Evolutionary conservation across 2,113 vertebrate species (phyloP).

Genomic region (Gallinago undulata): DNA sequence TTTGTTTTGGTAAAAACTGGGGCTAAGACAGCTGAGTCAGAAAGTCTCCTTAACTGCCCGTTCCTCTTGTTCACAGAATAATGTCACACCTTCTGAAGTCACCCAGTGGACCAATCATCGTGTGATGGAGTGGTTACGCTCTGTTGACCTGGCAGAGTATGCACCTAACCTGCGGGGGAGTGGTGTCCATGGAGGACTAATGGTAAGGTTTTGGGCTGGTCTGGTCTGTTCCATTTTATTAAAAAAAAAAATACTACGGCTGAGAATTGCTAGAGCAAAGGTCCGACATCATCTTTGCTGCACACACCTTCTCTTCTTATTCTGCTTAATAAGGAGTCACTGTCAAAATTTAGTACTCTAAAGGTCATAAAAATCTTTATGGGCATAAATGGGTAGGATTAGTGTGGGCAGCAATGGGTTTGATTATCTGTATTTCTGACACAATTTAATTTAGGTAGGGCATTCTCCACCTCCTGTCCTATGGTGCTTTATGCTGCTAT

Average conservation of each 20-base stretch:
- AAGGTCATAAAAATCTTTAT: background rate
- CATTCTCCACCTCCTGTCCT: background rate
- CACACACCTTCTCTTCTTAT: background rate
- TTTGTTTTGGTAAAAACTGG: background rate
- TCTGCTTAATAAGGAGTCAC: background rate
- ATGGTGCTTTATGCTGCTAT: background rate
- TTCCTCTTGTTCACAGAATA: slow-evolving; percentile 76
- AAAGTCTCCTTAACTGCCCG: background rate
- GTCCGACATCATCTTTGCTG: background rate
- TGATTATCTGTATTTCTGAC: background rate
- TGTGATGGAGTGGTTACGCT: slow-evolving; percentile 98
- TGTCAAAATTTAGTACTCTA: background rate
- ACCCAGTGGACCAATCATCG: slow-evolving; percentile 98
- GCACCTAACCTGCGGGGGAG: slow-evolving; percentile 96
- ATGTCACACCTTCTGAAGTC: slow-evolving; percentile 86
- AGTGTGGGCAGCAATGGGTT: background rate
- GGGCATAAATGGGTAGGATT: background rate
- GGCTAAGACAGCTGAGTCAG: background rate
- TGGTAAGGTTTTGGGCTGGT: slow-evolving; percentile 77
- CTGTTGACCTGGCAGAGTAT: slow-evolving; percentile 93
- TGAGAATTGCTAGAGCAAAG: background rate
- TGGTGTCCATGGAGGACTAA: slow-evolving; percentile 94
- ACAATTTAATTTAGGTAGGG: background rate
- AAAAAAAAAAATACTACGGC: background rate
- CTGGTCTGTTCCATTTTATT: background rate